Conservation (phyloP, 2,797 vertebrate species). For the Spinibarbus caldwelli region DNA sequence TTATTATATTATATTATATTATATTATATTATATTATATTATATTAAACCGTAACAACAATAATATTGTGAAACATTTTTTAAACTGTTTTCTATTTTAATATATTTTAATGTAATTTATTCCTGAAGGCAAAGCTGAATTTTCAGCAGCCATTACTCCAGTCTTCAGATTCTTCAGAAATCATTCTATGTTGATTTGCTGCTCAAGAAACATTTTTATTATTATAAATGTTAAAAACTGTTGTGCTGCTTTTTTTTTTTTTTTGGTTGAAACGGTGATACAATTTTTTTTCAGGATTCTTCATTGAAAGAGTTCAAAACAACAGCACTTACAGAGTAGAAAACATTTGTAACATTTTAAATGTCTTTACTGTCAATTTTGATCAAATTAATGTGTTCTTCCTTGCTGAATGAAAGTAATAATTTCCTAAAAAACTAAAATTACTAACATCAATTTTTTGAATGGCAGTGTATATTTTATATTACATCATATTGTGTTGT, state of each 20-base stretch:
- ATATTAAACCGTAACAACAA: background rate
- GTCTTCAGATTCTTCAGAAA: background rate
- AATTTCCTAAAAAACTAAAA: background rate
- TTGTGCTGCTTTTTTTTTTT: background rate
- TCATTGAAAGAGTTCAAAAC: background rate
- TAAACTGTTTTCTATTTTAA: background rate
- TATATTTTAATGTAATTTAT: background rate
- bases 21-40: no score
- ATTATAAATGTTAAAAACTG: background rate
- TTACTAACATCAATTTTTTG: background rate
- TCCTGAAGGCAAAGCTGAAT: background rate
- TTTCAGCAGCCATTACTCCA: background rate
- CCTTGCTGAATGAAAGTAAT: background rate
- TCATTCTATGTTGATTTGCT: background rate
- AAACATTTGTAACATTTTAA: background rate
- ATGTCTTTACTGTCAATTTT: background rate
- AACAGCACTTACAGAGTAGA: background rate
- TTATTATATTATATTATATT: background rate
- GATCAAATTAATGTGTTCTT: background rate
- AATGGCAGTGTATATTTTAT: background rate
- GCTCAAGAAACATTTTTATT: background rate
- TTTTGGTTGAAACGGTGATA: background rate
- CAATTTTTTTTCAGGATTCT: no score
- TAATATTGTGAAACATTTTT: background rate
- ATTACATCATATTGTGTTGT: background rate